A percentile compares a stretch with the other conserved stretches of the same genome.
Evolutionary conservation across 2,888 invertebrate genomes (phyloP).

Genomic region (Callimorpha dominula): DNA sequence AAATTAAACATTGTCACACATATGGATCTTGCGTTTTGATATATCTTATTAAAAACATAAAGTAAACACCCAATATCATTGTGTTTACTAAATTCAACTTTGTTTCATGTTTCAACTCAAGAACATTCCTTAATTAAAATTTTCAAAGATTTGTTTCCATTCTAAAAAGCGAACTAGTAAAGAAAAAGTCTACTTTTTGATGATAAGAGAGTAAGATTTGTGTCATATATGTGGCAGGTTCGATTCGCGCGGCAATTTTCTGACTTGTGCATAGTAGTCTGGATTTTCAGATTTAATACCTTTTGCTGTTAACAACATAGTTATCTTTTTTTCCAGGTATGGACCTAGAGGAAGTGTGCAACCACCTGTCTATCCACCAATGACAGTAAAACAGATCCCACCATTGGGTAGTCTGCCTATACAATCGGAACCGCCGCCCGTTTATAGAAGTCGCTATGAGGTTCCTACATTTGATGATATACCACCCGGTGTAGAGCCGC

Average conservation of each 20-base stretch:
- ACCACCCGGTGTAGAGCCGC: conserved; percentile 88
- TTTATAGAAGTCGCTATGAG: conserved; percentile 79
- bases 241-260: conserved; percentile 63
- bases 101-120: too few species aligned
- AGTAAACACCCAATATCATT: not conserved
- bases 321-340: conserved; percentile 74
- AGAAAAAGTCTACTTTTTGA: not conserved
- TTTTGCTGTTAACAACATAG: not conserved
- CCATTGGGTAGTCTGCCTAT: conserved; percentile 66
- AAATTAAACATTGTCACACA: not conserved
- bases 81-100: not conserved
- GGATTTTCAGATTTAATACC: not conserved
- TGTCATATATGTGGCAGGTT: conserved; percentile 51
- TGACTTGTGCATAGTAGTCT: not conserved
- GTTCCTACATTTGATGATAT: conserved; percentile 85
- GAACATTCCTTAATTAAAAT: too few species aligned
- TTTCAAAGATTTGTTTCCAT: too few species aligned
- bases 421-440: conserved; percentile 70
- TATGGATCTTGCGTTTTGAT: not conserved
- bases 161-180: too few species aligned
- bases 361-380: conserved; percentile 70
- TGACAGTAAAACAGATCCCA: conserved; percentile 73
- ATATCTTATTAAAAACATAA: not conserved
- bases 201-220: not conserved
- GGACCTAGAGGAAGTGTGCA: conserved; percentile 73